Evolutionary conservation across 2,888 invertebrate species (phyloP).

Genomic region (Pristionchus exspectatus): DNA sequence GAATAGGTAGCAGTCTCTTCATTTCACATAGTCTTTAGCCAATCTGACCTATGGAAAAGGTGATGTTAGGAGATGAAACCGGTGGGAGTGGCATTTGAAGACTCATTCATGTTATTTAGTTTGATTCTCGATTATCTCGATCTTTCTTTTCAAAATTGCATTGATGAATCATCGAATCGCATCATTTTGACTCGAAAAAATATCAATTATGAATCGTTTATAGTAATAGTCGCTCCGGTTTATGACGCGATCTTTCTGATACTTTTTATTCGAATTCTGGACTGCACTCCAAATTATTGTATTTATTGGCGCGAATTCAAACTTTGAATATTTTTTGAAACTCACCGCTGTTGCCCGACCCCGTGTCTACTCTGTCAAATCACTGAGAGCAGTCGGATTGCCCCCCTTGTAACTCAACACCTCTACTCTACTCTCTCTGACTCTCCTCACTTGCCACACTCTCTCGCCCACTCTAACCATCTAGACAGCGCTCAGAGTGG

Average conservation of each 20-base stretch:
- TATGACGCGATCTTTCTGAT: not conserved
- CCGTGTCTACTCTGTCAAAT: not conserved
- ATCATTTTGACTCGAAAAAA: too few relatives aligned
- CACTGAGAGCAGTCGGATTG: not conserved
- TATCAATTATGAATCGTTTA: too few relatives aligned
- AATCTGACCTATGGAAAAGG: not conserved
- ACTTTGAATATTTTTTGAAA: not conserved
- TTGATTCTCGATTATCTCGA: too few relatives aligned
- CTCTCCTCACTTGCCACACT: not conserved
- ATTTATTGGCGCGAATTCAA: not conserved
- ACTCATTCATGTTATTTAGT: too few relatives aligned
- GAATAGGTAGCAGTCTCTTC: not conserved
- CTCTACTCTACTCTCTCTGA: not conserved
- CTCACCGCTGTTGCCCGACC: not conserved
- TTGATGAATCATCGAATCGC: too few relatives aligned
- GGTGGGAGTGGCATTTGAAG: too few relatives aligned
- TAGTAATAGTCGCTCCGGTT: not conserved
- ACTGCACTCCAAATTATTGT: not conserved
- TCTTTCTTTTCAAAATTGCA: too few relatives aligned
- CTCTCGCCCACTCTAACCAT: not conserved
- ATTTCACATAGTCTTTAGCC: not conserved
- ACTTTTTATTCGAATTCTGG: not conserved
- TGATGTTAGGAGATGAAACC: too few relatives aligned
- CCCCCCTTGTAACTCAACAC: constrained; percentile 33
- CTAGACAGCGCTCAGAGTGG: too few relatives aligned